Conservation (phyloP, 2,113 vertebrate species). For the Zonotrichia leucophrys region DNA sequence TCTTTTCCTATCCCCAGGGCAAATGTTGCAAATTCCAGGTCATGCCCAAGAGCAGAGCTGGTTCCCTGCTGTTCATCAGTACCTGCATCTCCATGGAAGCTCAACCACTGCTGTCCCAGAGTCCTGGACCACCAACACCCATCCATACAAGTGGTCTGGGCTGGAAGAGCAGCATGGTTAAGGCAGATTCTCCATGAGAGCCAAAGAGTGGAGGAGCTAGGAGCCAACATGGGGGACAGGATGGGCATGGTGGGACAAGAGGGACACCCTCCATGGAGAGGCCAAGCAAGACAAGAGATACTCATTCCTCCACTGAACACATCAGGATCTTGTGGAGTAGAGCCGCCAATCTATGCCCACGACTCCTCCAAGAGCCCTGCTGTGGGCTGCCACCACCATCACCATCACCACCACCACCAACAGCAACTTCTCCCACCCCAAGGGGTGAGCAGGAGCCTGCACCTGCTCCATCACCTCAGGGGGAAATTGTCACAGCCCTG, state of each 20-base stretch:
- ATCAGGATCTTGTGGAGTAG: accelerated
- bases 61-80: background rate
- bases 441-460: accelerated
- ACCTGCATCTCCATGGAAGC: background rate
- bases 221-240: background rate
- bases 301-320: background rate
- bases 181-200: background rate
- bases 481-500: accelerated
- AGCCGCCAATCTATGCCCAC: background rate
- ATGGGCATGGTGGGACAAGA: background rate
- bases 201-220: background rate
- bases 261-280: accelerated
- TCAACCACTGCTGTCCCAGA: background rate
- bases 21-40: background rate
- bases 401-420: background rate
- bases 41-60: background rate
- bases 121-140: background rate
- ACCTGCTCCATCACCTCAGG: background rate
- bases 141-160: background rate
- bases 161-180: background rate
- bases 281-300: background rate
- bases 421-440: background rate
- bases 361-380: background rate
- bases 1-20: background rate
- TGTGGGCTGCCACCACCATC: background rate